Evolutionary conservation across 2,888 invertebrate genomes (phyloP), one percentile per base, ranked within the genome.

Genomic region (Alloplasta piceator): DNA sequence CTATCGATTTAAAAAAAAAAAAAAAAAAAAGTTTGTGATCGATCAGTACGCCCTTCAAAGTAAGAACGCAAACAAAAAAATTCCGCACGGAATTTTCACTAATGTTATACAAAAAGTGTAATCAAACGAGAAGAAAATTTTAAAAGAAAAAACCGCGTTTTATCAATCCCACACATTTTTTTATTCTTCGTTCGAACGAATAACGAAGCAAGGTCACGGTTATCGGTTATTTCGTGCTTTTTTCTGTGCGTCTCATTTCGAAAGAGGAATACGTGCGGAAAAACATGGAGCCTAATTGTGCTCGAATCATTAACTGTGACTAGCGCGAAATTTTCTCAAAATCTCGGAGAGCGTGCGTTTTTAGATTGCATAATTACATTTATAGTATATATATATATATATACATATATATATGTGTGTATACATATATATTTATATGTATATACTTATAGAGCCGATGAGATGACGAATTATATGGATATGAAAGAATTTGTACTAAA

Each of bases 401-500:
- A 52, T 41, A 68, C 5, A 43, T 39, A 38, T 67, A 52, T 67
- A 46, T 67, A 12, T n/a, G 26, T 12, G 26, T 56, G 10, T 56
- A 10, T 36, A 9, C 38, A 41, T 52, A 38, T 50, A 52, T 41
- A 61, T 50, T 61, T 60, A 43, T 48, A 67, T 43, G 48, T 39
- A 58, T 41, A 36, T 39, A 78, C 43, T n/a, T 12, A 41, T 60
- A 55, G 71, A 64, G 41, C 5, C 52, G 7, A 61, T 66, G 38
- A 52, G 16, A 75, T 6, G 52, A 60, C 41, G 38, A 50, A 64
- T 78, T 64, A 71, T 26, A 26, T 70, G 55, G 48, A 64, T 14
- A 41, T 7, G 48, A 72, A 64, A 76, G 66, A 63, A 63, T 79
- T 50, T 73, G 46, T 67, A 72, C 71, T 71, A 38, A 71, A 73